Evolutionary conservation across 2,797 vertebrate species (phyloP).

Genomic region (Phrynocephalus vlangalii): DNA sequence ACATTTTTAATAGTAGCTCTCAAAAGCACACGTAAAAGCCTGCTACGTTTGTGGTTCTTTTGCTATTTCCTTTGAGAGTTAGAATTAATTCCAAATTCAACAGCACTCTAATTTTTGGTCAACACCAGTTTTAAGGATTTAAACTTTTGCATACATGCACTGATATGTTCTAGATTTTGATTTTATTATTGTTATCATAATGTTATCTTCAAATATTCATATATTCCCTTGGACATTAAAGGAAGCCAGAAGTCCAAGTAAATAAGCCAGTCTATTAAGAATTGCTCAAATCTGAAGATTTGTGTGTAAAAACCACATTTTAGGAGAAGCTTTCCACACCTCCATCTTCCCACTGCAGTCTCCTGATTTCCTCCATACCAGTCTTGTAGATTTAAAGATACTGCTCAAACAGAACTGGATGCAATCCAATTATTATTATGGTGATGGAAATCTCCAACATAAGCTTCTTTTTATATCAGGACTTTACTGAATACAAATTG

Average conservation of each 20-base stretch:
- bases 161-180: background rate
- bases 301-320: background rate
- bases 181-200: background rate
- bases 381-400: too few relatives aligned
- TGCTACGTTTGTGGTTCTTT: constrained; percentile 50
- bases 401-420: background rate
- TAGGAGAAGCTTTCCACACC: background rate
- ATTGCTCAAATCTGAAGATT: background rate
- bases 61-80: constrained; percentile 33
- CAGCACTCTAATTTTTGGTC: background rate
- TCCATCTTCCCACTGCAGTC: background rate
- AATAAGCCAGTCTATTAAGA: background rate
- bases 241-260: background rate
- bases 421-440: too few relatives aligned
- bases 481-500: background rate
- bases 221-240: background rate
- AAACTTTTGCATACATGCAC: background rate
- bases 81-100: constrained; percentile 39
- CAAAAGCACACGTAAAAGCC: constrained; percentile 53
- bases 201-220: background rate
- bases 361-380: background rate
- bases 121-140: background rate
- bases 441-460: too few relatives aligned
- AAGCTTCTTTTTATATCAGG: too few relatives aligned
- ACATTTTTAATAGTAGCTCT: constrained; percentile 44